phyloP scores from a whole-genome alignment of 2,113 vertebrate genomes.

The Speoplatyrhinus poulsoni region DNA sequence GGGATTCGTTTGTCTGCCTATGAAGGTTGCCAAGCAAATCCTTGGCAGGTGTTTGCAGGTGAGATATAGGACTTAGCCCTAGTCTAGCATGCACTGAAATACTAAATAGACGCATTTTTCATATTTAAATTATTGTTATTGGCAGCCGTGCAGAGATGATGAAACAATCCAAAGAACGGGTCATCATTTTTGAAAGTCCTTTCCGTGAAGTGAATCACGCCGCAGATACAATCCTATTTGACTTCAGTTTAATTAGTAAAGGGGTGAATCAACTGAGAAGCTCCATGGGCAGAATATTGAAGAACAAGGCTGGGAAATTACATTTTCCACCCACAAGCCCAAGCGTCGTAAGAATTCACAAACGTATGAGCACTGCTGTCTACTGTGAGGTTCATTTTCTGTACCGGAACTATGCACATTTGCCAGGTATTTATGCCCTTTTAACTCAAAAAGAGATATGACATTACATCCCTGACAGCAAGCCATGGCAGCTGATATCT shows the following conservation, averaged over 20 bases:
- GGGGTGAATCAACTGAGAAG: slow-evolving; percentile 18
- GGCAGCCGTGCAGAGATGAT: not conserved
- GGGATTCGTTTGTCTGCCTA: slow-evolving; percentile 22
- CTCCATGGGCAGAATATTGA: slow-evolving; percentile 8
- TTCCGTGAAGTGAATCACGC: not conserved
- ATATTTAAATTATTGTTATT: not conserved
- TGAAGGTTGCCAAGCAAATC: slow-evolving; percentile 42
- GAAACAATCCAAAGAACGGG: not conserved
- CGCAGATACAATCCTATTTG: slow-evolving; percentile 8
- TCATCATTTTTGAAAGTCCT: not conserved
- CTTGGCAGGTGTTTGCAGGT: slow-evolving; percentile 31
- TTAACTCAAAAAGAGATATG: too few relatives aligned
- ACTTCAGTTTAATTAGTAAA: slow-evolving; percentile 10
- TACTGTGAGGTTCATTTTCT: slow-evolving; percentile 10
- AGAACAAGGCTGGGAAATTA: slow-evolving; percentile 41
- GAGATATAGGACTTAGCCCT: slow-evolving; percentile 16
- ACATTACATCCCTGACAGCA: too few relatives aligned
- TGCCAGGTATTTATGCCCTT: slow-evolving; percentile 35
- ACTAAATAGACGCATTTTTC: not conserved
- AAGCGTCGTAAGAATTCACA: slow-evolving; percentile 24
- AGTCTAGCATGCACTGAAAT: not conserved
- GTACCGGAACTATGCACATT: slow-evolving; percentile 19
- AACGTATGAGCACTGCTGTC: slow-evolving; percentile 23
- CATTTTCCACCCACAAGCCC: slow-evolving; percentile 38
- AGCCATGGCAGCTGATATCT: too few relatives aligned